Evolutionary conservation across 1,140 invertebrate species (phyloP).

Genomic region (Metopolophium dirhodum): DNA sequence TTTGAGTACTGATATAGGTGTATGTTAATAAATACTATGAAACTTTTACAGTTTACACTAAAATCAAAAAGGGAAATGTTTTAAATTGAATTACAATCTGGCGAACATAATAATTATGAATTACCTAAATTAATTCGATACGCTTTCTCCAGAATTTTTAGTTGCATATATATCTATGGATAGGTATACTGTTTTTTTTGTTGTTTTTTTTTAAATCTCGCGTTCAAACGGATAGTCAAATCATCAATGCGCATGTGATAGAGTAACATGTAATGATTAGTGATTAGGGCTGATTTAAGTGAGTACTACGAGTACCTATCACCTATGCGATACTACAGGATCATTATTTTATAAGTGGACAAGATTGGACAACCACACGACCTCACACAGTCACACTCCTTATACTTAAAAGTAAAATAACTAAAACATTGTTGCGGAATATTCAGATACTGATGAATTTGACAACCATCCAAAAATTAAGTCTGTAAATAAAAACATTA

Average conservation of each 20-base stretch:
- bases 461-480: too few relatives aligned
- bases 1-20: background rate
- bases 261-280: background rate
- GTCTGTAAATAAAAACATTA: too few relatives aligned
- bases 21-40: background rate
- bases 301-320: background rate
- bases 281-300: background rate
- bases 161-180: background rate
- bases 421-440: too few relatives aligned
- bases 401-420: background rate
- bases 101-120: background rate
- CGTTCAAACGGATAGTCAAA: background rate
- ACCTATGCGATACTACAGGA: background rate
- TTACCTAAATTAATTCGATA: background rate
- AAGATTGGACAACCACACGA: background rate
- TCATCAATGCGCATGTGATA: background rate
- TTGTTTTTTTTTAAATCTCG: background rate
- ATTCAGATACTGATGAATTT: too few relatives aligned
- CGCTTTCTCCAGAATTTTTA: background rate
- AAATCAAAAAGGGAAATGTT: background rate
- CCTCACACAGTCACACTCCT: background rate
- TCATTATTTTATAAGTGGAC: background rate
- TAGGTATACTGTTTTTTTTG: background rate
- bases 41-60: background rate
- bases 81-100: conserved; percentile 17